Evolutionary conservation across 2,113 vertebrate species (phyloP).

Genomic region (Pleuronectes platessa): DNA sequence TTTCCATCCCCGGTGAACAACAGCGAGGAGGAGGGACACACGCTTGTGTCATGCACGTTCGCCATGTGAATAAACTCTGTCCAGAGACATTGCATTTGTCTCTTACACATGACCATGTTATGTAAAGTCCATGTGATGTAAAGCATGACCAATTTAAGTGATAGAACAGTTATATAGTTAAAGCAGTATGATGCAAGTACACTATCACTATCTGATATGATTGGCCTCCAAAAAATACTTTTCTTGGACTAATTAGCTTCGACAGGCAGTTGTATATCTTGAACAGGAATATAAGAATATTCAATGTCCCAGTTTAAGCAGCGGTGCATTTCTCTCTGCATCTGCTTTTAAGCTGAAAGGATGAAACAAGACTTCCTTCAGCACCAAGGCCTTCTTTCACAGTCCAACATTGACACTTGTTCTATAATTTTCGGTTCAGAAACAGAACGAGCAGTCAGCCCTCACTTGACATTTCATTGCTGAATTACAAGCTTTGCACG

Average conservation of each 20-base stretch:
- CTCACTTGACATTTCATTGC: neutral
- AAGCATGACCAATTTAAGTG: neutral
- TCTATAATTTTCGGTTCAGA: neutral
- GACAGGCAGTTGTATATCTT: neutral
- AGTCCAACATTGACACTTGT: neutral
- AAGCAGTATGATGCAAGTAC: neutral
- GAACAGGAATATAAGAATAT: neutral
- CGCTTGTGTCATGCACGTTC: neutral
- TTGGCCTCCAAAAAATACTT: neutral
- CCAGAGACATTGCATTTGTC: neutral
- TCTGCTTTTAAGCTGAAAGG: neutral
- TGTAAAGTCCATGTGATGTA: neutral
- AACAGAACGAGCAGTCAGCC: neutral
- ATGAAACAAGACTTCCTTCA: neutral
- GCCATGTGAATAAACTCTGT: conserved; percentile 3
- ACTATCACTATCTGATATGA: neutral
- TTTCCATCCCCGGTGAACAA: neutral
- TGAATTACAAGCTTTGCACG: neutral
- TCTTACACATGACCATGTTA: neutral
- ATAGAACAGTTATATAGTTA: neutral
- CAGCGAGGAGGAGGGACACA: neutral
- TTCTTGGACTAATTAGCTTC: neutral
- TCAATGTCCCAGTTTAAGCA: neutral
- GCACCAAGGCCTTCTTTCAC: neutral
- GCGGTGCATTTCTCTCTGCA: neutral